Evolutionary conservation across 2,888 invertebrate species (phyloP).

Genomic region (Rhagophthalmus giganteus): DNA sequence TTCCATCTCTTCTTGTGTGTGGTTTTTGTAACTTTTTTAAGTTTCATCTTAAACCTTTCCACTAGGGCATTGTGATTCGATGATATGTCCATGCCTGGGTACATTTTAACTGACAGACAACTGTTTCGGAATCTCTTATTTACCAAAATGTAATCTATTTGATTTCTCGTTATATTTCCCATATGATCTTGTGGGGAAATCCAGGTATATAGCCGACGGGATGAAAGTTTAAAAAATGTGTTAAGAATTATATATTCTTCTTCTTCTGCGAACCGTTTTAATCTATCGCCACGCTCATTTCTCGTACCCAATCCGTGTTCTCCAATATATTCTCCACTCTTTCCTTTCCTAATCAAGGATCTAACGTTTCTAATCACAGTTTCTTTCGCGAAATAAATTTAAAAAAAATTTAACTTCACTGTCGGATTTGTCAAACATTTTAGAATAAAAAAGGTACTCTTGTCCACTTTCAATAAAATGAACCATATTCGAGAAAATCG

Average conservation of each 20-base stretch:
- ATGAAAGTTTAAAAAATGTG: conserved; percentile 7
- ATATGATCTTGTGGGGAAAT: conserved; percentile 5
- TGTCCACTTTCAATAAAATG: too few relatives aligned
- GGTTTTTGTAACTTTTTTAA: conserved; percentile 5
- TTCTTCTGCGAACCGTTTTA: conserved; percentile 1
- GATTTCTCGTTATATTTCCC: conserved; percentile 6
- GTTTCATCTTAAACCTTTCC: conserved; percentile 8
- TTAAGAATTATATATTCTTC: conserved; percentile 4
- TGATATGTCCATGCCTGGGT: conserved; percentile 2
- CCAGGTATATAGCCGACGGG: conserved; percentile 1
- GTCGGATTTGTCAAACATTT: too few relatives aligned
- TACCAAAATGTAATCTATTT: conserved; percentile 2
- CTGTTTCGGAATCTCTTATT: conserved; percentile 2
- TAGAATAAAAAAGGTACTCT: too few relatives aligned
- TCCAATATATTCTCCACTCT: conserved; percentile 5
- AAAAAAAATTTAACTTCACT: too few relatives aligned
- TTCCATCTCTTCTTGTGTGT: conserved; percentile 5
- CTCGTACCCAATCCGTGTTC: conserved; percentile 3
- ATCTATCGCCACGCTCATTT: conserved; percentile 3
- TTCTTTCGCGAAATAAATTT: too few relatives aligned
- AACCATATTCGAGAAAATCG: too few relatives aligned
- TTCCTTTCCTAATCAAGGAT: too few relatives aligned
- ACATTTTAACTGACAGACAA: conserved; percentile 1
- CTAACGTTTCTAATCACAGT: too few relatives aligned
- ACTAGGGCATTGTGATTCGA: conserved; percentile 3